Evolutionary conservation across 2,113 vertebrate genomes (phyloP).

Genomic region (Parus major): DNA sequence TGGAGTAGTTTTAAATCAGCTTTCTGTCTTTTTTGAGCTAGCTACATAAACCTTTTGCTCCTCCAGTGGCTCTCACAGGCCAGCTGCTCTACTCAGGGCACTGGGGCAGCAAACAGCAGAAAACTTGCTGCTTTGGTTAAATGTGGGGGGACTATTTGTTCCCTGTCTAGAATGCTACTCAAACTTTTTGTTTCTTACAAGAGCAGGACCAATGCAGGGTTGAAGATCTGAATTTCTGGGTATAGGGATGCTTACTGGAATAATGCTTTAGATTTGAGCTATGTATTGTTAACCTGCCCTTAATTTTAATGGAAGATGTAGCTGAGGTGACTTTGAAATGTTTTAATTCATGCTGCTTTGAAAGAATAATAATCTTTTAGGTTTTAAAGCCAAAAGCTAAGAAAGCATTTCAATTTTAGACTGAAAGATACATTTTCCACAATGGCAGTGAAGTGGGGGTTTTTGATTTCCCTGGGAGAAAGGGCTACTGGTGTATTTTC

Average conservation of each 20-base stretch:
- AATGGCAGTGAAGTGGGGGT: background rate
- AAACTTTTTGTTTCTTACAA: background rate
- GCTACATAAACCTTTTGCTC: background rate
- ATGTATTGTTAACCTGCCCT: background rate
- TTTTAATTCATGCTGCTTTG: background rate
- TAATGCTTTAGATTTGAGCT: background rate
- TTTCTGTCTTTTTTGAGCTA: background rate
- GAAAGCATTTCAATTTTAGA: background rate
- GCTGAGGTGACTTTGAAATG: background rate
- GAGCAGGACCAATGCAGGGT: background rate
- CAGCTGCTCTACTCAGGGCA: background rate
- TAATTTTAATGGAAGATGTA: background rate
- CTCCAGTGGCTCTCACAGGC: rapidly evolving
- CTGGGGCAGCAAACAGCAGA: background rate
- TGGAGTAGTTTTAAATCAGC: background rate
- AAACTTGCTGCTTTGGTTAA: background rate
- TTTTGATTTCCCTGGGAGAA: background rate
- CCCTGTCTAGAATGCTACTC: background rate
- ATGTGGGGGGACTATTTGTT: background rate
- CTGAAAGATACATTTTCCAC: background rate
- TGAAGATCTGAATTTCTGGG: background rate
- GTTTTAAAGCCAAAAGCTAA: background rate
- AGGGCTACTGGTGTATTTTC: background rate
- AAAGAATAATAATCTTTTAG: background rate
- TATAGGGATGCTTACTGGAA: background rate